These are phyloP conservation scores for Drosophila arizonae DNA, from an alignment of 1,140 invertebrate genomes.

Conservation along the genomic window DNA sequence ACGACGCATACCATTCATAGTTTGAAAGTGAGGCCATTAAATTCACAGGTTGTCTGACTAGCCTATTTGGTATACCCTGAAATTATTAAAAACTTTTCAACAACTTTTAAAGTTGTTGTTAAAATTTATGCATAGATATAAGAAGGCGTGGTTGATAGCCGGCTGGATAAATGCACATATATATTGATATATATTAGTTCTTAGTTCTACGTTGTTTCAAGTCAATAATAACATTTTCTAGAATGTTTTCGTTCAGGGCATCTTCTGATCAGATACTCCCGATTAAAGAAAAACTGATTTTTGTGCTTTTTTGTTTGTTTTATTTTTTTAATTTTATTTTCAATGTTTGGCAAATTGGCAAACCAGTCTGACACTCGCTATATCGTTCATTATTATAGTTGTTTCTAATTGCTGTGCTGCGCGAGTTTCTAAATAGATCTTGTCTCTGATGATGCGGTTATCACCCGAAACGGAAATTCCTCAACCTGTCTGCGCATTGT, in stretches of 20 bases:
- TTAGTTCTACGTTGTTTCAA: too few species aligned
- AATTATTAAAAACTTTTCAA: too few species aligned
- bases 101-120: too few species aligned
- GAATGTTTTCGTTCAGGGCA: too few species aligned
- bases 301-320: too few species aligned
- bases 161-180: too few species aligned
- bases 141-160: too few species aligned
- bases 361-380: slow-evolving; percentile 61
- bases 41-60: slow-evolving; percentile 26
- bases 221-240: too few species aligned
- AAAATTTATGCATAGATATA: too few species aligned
- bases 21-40: slow-evolving; percentile 57
- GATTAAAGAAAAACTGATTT: too few species aligned
- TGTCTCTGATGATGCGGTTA: slow-evolving; percentile 23
- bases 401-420: slow-evolving; percentile 30
- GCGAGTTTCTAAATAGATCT: slow-evolving; percentile 29
- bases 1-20: slow-evolving; percentile 40
- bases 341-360: slow-evolving; percentile 17
- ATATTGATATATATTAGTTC: too few species aligned
- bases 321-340: slow-evolving; percentile 25
- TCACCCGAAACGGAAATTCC: slow-evolving; percentile 58
- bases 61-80: background rate
- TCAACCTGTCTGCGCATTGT: slow-evolving; percentile 22
- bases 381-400: slow-evolving; percentile 50
- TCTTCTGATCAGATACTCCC: too few species aligned